phyloP scores from a whole-genome alignment of 2,888 invertebrate species.

The Acleris holmiana region DNA sequence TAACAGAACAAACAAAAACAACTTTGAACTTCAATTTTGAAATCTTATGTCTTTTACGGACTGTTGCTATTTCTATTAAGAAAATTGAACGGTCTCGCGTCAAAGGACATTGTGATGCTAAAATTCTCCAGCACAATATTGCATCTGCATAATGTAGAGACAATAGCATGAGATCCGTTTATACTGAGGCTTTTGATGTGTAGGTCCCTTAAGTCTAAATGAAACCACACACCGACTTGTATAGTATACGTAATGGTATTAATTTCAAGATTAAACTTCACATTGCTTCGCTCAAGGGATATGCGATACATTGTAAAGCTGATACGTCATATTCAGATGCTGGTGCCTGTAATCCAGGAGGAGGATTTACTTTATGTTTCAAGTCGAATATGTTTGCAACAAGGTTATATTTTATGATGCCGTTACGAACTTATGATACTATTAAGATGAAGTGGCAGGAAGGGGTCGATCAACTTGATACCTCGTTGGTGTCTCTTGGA shows the following conservation, averaged over 20 bases:
- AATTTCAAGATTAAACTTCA: conserved; percentile 25
- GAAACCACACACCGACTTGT: neutral
- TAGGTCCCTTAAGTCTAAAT: neutral
- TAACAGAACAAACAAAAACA: too few species aligned
- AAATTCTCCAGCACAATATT: too few species aligned
- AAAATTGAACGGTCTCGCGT: too few species aligned
- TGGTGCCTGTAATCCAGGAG: conserved; percentile 6
- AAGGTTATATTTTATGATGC: conserved; percentile 9
- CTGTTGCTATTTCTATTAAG: too few species aligned
- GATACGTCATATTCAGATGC: conserved; percentile 29
- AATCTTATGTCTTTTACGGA: too few species aligned
- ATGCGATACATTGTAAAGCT: conserved; percentile 26
- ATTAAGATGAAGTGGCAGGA: neutral
- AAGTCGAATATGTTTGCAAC: conserved; percentile 19
- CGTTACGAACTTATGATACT: neutral
- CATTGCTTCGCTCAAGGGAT: conserved; percentile 22
- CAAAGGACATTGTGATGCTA: too few species aligned
- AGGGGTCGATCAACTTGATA: too few species aligned
- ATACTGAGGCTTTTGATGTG: neutral
- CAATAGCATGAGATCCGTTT: too few species aligned
- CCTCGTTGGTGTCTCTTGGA: too few species aligned
- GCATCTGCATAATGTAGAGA: too few species aligned
- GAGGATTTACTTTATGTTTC: conserved; percentile 24
- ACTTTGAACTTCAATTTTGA: too few species aligned
- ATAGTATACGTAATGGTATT: conserved; percentile 20